phyloP scores from a whole-genome alignment of 2,113 vertebrate genomes.

The Sialia sialis region DNA sequence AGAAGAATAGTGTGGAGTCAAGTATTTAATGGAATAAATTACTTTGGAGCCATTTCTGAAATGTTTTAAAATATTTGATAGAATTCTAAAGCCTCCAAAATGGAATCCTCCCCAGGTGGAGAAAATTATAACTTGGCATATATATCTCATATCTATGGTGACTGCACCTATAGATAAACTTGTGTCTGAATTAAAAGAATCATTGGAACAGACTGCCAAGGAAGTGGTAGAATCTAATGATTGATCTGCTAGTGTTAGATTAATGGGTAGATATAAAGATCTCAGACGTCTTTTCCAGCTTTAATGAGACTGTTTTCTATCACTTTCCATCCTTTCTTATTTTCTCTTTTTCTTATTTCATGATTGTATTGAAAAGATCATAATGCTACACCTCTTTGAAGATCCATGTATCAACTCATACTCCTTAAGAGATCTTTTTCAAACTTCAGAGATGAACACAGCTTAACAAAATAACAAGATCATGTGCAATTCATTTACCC shows the following conservation, averaged over 20 bases:
- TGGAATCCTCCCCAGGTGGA: neutral
- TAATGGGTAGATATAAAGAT: neutral
- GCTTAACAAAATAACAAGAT: neutral
- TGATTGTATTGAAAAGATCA: neutral
- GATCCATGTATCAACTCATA: neutral
- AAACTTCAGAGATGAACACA: neutral
- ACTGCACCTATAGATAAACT: neutral
- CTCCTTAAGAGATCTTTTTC: neutral
- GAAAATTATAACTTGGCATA: neutral
- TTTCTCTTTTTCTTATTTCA: neutral
- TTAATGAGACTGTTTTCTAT: no score
- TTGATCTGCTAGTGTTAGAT: neutral
- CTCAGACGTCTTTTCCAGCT: neutral
- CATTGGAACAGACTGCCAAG: neutral
- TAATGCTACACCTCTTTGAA: neutral
- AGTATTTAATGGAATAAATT: neutral
- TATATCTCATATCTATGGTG: neutral
- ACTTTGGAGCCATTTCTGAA: neutral
- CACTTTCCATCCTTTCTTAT: neutral
- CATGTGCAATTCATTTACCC: neutral
- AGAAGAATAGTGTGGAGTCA: neutral
- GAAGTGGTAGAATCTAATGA: neutral
- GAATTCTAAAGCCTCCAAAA: neutral
- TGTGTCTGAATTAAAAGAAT: neutral
- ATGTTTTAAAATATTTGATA: neutral